phyloP scores from a whole-genome alignment of 2,113 vertebrate genomes.

The Chloebia gouldiae region DNA sequence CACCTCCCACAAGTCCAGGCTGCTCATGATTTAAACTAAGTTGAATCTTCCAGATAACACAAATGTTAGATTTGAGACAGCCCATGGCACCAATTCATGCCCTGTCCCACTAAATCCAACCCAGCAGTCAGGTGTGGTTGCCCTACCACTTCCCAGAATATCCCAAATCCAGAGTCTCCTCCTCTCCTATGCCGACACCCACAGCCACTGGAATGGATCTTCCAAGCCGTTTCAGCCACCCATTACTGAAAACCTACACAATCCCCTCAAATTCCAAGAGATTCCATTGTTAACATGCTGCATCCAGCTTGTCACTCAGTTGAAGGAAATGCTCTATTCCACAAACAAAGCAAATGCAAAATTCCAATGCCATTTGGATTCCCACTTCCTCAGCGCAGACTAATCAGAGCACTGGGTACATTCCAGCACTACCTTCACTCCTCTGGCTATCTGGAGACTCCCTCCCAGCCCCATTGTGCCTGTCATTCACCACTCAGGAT shows the following conservation, averaged over 20 bases:
- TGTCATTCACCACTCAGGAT: neutral
- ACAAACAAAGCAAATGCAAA: neutral
- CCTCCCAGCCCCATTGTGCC: neutral
- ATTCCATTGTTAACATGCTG: neutral
- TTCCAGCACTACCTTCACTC: neutral
- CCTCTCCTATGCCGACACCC: rapidly evolving
- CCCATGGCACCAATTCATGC: neutral
- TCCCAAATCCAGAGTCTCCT: neutral
- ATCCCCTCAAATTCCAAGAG: neutral
- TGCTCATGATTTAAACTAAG: neutral
- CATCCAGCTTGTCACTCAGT: neutral
- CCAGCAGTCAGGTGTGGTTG: neutral
- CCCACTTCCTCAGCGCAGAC: neutral
- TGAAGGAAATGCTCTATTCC: neutral
- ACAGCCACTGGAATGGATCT: neutral
- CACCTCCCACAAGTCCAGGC: neutral
- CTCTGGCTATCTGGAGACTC: neutral
- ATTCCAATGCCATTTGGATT: neutral
- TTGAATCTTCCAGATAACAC: neutral
- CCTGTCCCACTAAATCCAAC: neutral
- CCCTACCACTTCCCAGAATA: neutral
- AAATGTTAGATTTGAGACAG: neutral
- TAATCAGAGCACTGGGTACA: neutral
- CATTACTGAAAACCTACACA: neutral
- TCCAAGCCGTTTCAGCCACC: neutral